Evolutionary conservation across 2,113 vertebrate species (phyloP), one percentile per base, ranked within the genome.

Genomic region (Crotalus horridus): DNA sequence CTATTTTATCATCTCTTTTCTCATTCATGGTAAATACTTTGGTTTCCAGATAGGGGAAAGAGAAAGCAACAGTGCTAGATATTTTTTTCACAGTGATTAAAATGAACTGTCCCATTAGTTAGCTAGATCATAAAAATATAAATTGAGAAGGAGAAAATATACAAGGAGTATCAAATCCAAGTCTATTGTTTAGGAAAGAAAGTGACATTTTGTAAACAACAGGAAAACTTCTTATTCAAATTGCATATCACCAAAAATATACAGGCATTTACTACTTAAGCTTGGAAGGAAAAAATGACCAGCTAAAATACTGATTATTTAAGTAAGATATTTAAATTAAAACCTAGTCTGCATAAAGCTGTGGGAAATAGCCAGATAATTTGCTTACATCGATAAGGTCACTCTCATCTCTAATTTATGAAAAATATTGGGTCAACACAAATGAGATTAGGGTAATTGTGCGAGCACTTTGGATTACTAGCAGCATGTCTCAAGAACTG

Each of bases 261-360:
- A 4, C 11, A 58, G 39, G 58, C 90, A 88, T 54, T 93, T 88
- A 86, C 61, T 93, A 89, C 24, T 81, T 54, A 23, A 33, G 53
- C 89, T 24, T 64, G 56, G 53, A 94, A 61, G 92, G 4, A 54
- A 4, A 85, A 87, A 58, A 88, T 21, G 56, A 93, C 12, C 23
- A 90, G 89, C 2, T 3, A 56, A 85, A 89, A 64, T 7, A 20
- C 74, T 55, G n/a, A 24, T 55, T n/a, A 81, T 81, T 46, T 23
- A 58, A 94, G 26, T 48, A 58, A 94, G 26, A 4, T 3, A 13
- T 64, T 90, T 55, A 85, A 91, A 85, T 85, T 43, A 90, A 74
- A 74, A 91, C 12, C 64, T 24, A 88, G 29, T 86, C 6, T 8
- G 3, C 59, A 85, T 43, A 92, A 95, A 94, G 94, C 5, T 20